Evolutionary conservation across 2,888 invertebrate genomes (phyloP).

Genomic region (Ornithoptera alexandrae): DNA sequence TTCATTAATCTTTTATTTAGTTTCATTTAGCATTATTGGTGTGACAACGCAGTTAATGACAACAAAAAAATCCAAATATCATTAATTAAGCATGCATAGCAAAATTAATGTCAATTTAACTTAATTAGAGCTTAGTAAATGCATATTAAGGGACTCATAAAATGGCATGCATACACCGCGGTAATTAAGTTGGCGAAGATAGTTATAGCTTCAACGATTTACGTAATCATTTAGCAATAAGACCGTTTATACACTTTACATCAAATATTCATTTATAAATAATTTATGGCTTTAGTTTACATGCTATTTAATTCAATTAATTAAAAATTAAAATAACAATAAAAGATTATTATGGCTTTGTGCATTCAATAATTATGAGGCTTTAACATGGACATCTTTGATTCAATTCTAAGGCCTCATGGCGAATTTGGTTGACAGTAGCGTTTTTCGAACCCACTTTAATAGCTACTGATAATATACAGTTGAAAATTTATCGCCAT

Average conservation of each 20-base stretch:
- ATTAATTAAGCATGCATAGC: not conserved
- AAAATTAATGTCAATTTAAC: not conserved
- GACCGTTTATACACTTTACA: too few relatives aligned
- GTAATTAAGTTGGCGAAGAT: not conserved
- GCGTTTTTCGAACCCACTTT: too few relatives aligned
- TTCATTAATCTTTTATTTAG: not conserved
- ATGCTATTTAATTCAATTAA: not conserved
- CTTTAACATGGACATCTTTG: too few relatives aligned
- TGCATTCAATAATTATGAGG: not conserved
- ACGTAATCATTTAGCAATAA: too few relatives aligned
- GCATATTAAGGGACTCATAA: not conserved
- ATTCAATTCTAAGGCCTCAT: too few relatives aligned
- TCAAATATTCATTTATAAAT: not conserved
- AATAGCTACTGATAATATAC: too few relatives aligned
- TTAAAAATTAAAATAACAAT: not conserved
- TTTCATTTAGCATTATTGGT: not conserved
- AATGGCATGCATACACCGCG: not conserved
- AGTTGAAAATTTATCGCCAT: too few relatives aligned
- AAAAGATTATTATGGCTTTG: not conserved
- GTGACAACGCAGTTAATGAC: not conserved
- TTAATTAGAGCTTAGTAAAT: not conserved
- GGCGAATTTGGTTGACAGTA: too few relatives aligned
- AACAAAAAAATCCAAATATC: not conserved
- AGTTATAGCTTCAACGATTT: not conserved
- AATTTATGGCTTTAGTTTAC: not conserved